Conservation (phyloP, 2,888 invertebrate genomes). For the Gortyna flavago region DNA sequence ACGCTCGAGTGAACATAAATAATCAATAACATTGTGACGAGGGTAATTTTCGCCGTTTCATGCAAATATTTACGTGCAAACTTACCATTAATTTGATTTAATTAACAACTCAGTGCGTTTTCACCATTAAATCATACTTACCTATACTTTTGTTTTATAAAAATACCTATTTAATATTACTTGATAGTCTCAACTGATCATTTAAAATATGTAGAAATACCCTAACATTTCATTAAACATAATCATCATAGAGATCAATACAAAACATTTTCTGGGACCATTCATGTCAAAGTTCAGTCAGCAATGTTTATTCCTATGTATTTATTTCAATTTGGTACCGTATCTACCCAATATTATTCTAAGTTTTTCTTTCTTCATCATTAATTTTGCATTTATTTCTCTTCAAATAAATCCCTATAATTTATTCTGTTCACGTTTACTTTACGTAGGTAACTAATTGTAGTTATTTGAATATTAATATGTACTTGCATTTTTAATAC, state of each 20-base stretch:
- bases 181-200: not conserved
- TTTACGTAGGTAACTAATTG: constrained; percentile 18
- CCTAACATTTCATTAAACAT: constrained; percentile 25
- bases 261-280: constrained; percentile 24
- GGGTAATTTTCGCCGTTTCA: constrained; percentile 60
- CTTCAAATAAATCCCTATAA: not conserved
- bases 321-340: constrained; percentile 22
- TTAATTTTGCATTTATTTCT: constrained; percentile 7
- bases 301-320: constrained; percentile 33
- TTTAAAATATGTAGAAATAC: constrained; percentile 1
- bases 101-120: constrained; percentile 37
- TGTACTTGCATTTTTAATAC: constrained; percentile 34
- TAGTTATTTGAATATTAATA: constrained; percentile 31
- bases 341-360: not conserved
- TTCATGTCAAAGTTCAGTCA: constrained; percentile 47
- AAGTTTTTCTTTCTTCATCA: not conserved
- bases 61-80: constrained; percentile 62
- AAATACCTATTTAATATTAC: constrained; percentile 30
- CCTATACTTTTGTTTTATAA: constrained; percentile 19
- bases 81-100: constrained; percentile 40
- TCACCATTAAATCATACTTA: constrained; percentile 36
- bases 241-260: constrained; percentile 11
- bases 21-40: constrained; percentile 74
- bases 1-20: constrained; percentile 72
- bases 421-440: constrained; percentile 15